Conservation (phyloP, 2,888 invertebrate species). For the Protodeltote pygarga region DNA sequence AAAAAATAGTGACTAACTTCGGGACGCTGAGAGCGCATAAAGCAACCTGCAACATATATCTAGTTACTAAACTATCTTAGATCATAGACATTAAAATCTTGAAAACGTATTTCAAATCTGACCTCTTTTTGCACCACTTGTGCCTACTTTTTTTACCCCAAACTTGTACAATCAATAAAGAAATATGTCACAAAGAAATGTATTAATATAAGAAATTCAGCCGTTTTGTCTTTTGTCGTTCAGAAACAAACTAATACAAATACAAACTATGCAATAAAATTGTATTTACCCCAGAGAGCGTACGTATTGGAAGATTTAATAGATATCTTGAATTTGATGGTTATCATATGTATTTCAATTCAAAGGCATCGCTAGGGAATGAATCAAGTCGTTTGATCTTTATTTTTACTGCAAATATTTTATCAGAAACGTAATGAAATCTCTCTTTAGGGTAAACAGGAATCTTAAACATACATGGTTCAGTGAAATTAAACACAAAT, state of each 20-base stretch:
- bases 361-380: slow-evolving; percentile 1
- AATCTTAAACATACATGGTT: too few species aligned
- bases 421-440: too few species aligned
- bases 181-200: slow-evolving; percentile 24
- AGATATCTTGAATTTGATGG: slow-evolving; percentile 22
- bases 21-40: too few species aligned
- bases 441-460: too few species aligned
- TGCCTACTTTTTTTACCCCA: too few species aligned
- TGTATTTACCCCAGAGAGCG: slow-evolving; percentile 16
- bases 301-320: slow-evolving; percentile 7
- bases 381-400: slow-evolving; percentile 3
- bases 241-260: too few species aligned
- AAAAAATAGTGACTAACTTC: too few species aligned
- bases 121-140: neutral
- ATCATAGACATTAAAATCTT: too few species aligned
- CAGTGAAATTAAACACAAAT: too few species aligned
- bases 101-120: slow-evolving; percentile 4
- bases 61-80: too few species aligned
- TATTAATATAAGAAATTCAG: slow-evolving; percentile 22
- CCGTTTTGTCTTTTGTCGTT: slow-evolving; percentile 20
- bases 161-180: slow-evolving; percentile 8
- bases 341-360: slow-evolving; percentile 9
- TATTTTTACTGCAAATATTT: neutral
- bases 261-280: slow-evolving; percentile 28
- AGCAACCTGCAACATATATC: neutral